Percentiles rank a stretch among this genome's conserved stretches.
phyloP scores from a whole-genome alignment of 2,113 vertebrate species.

The Rissa tridactyla region DNA sequence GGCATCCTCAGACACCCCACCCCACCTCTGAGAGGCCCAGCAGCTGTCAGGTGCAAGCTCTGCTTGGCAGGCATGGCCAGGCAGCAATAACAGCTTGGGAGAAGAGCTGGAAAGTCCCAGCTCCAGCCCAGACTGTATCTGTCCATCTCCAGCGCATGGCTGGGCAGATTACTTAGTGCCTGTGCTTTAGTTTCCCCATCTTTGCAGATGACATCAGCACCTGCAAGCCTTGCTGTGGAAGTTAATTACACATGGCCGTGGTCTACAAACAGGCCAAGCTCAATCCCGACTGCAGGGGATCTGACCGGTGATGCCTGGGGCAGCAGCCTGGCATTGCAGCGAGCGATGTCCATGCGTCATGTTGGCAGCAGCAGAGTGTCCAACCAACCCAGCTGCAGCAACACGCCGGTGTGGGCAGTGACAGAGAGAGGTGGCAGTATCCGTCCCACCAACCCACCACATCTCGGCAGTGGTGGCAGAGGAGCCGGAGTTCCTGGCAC shows the following conservation, averaged over 20 bases:
- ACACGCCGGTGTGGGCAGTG: fast-evolving
- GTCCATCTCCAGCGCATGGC: neutral
- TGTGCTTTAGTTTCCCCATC: neutral
- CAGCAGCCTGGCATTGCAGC: neutral
- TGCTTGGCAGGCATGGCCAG: neutral
- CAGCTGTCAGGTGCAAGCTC: neutral
- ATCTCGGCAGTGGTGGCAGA: neutral
- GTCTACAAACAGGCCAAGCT: neutral
- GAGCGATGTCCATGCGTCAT: fast-evolving
- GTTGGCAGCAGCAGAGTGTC: neutral
- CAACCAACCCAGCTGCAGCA: neutral
- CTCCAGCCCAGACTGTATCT: neutral
- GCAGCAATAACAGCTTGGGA: neutral
- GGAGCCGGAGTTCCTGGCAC: neutral
- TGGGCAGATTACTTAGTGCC: neutral
- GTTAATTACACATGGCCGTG: neutral
- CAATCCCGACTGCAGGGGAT: neutral
- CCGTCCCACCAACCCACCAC: neutral
- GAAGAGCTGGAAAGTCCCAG: neutral
- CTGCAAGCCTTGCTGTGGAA: neutral
- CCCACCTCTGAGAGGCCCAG: neutral
- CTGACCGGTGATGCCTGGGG: neutral
- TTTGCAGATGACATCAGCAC: neutral
- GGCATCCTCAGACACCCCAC: neutral
- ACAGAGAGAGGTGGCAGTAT: neutral